Conservation (phyloP, 1,140 invertebrate species). For the Ruditapes philippinarum region DNA sequence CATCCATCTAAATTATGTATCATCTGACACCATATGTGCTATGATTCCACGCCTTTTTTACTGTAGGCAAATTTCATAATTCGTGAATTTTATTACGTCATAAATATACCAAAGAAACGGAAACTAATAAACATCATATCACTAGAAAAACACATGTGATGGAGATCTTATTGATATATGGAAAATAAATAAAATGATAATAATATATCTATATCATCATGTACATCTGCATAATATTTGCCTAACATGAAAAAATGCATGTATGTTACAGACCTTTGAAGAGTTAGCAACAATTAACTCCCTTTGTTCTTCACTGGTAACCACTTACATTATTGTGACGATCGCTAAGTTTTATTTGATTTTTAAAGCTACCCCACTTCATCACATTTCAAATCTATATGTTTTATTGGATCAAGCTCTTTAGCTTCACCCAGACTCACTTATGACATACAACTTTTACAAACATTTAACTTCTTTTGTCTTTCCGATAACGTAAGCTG, state of each 20-base stretch:
- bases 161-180: not conserved
- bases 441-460: too few species aligned
- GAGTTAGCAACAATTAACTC: not conserved
- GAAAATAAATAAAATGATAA: too few species aligned
- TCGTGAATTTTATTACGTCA: not conserved
- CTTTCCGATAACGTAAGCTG: too few species aligned
- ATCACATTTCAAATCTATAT: not conserved
- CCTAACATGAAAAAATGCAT: not conserved
- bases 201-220: not conserved
- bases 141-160: conserved; percentile 13
- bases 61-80: not conserved
- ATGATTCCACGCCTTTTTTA: not conserved
- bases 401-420: too few species aligned
- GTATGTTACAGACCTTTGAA: not conserved
- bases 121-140: not conserved
- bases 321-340: not conserved
- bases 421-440: too few species aligned
- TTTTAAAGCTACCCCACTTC: not conserved
- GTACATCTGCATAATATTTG: conserved; percentile 4
- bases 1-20: not conserved
- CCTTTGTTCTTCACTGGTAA: not conserved
- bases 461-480: too few species aligned
- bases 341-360: not conserved
- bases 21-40: too few species aligned
- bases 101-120: not conserved